Evolutionary conservation across 2,888 invertebrate genomes (phyloP), one percentile per base, ranked within the genome.

Genomic region (Caprella mutica): DNA sequence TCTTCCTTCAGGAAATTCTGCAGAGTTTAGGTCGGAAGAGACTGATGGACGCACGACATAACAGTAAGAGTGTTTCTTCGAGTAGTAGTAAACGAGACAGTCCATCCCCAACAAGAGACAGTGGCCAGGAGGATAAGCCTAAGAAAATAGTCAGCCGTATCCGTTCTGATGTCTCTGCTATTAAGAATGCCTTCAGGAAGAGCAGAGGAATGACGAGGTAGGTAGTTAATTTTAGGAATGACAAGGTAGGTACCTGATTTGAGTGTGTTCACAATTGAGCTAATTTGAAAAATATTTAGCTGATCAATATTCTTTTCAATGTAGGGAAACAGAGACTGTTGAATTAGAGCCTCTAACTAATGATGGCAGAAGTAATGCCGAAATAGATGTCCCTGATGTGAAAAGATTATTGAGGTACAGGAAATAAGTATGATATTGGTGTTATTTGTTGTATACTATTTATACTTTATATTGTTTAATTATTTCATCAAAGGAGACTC

Each of bases 21-120:
- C 89, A 90, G 71, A 87, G 85, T 9, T 77, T 91, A 27, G 91
- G 91, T 5, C 77, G 87, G 43, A 90, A 89, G 69, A 78, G 90
- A 14, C 74, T 91, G 52, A 87, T 87, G 80, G 90, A 91, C 73
- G 90, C 89, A 5, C 75, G 71, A 14, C 69, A 70, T 56, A 55
- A 56, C 27, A 57, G 59, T 30, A 64, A 60, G 26, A 69, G 69
- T 5, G 69, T 68, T 26, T 68, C 51, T 6, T 55, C 59, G 2
- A 42, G 35, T 1, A 58, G 59, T 39, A 61, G 56, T 51, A 66
- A 59, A 51, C 42, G 56, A 56, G 61, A 46, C 27, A 58, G 56
- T 43, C 64, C 59, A 44, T 63, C 59, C 27, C 53, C 56, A 27
- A 58, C 50, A 43, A 40, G 43, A 21, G 63, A 55, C 3, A 39